Evolutionary conservation across 30 jellyfish, hydroid and myxozoan species (phyloP).

Genomic region (Hydra vulgaris): DNA sequence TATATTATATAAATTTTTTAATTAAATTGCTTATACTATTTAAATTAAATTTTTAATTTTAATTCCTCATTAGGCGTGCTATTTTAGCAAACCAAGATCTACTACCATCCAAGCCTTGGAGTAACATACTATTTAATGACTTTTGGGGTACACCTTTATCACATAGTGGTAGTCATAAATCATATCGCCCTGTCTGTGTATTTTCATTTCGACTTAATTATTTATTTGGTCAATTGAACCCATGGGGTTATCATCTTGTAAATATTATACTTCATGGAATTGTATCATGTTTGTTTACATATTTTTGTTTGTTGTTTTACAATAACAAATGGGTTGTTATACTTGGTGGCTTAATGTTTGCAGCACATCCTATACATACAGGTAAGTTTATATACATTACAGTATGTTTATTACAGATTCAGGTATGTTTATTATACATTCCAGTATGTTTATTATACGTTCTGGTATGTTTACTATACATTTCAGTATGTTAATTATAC

Average conservation of each 20-base stretch:
- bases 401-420: too few species aligned
- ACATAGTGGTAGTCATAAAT: constrained; percentile 92
- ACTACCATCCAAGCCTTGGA: constrained; percentile 44
- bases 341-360: constrained; percentile 68
- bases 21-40: neutral
- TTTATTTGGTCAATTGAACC: constrained; percentile 46
- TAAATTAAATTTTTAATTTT: neutral
- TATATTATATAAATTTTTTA: neutral
- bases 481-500: too few species aligned
- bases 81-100: constrained; percentile 50
- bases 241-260: constrained; percentile 59
- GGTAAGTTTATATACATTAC: constrained; percentile 33
- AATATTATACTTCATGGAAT: constrained; percentile 57
- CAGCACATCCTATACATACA: constrained; percentile 82
- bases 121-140: constrained; percentile 50
- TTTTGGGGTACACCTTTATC: constrained; percentile 93
- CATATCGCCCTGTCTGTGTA: constrained; percentile 75
- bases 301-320: constrained; percentile 18
- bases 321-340: constrained; percentile 22
- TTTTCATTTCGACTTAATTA: constrained; percentile 60
- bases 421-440: neutral
- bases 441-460: neutral
- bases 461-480: too few species aligned
- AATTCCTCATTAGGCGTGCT: constrained; percentile 49
- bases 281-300: constrained; percentile 38